Base-by-base conservation (phyloP, 1,140 invertebrate species). In the Ostrea denselamellosa region DNA sequence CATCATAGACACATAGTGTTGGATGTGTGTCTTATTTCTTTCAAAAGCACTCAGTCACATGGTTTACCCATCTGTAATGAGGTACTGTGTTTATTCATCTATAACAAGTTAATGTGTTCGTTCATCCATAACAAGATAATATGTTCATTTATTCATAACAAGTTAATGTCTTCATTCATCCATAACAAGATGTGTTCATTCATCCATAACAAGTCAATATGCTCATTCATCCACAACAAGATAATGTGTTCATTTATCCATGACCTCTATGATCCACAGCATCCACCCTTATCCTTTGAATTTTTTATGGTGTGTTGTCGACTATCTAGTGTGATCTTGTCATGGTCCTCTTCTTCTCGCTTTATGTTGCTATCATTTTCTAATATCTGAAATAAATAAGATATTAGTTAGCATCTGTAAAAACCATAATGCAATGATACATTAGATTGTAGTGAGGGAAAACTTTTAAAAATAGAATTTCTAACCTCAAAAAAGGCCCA, bases 311-410 rank as follows among this genome's bases (percentile, higher is more conserved):
- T n/a, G 44, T 84, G 68, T 62, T 77, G 71, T 25, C 51, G 25
- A 77, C 87, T 85, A 53, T 87, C 88, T 65, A 91, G 34, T n/a
- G 82, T 58, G 44, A 90, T 86, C 87, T 83, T 89, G 56, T 90
- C 89, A 9, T 56, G 58, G 25, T 91, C 90, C 62, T 91, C 92
- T 51, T 93, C 91, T 0, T 92, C 91, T 54, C 91, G 92, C 19
- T 90, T 85, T 90, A 93, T 91, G 5, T 90, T 88, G 81, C 91
- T 86, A 82, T 94, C 93, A 89, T 94, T 94, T 88, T 93, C 90
- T 89, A 94, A 89, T 77, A 94, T 94, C 94, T 94, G 87, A 85
- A n/a, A 87, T 17, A 56, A 44, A 44, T 2, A 44, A 44, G 34
- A 44, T 44, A 44, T 2, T 44, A 44, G 34, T 5, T 44, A 44